Evolutionary conservation across 2,113 vertebrate genomes (phyloP), one percentile per base, ranked within the genome.

Genomic region (Solenodon paradoxus): DNA sequence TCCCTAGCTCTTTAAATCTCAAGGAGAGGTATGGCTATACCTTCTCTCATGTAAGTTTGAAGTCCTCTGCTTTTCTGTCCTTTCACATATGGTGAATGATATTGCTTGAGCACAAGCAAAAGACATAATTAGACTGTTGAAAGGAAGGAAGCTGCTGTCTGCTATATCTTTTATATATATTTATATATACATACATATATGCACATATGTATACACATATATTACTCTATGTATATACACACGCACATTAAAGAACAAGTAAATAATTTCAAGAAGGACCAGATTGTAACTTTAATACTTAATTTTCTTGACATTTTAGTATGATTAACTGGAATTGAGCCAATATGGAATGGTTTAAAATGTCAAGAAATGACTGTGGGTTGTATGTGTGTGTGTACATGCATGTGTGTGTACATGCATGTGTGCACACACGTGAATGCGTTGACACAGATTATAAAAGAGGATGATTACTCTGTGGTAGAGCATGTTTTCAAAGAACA

Each of bases 281-380:
- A 95, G 84, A 95, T 64, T 95, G 66, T 93, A 53, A 93, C 92
- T 87, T 92, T 88, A 94, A 85, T 92, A 69, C 49, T 97, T 88
- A 94, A 82, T 95, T 95, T 92, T 92, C 55, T 88, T 96, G 94
- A 96, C 84, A 96, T 96, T 97, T 97, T 94, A 95, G 85, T 90
- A 72, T 85, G 32, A 95, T 72, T 94, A 88, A 64, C 61, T 97
- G 95, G 81, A 91, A 81, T 61, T 35, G 55, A 84, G 68, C 84
- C 95, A 97, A 92, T 84, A 28, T 94, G 71, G 80, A 94, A 88
- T 94, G 51, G 79, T 68, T 97, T 96, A 85, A 96, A 97, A 96
- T 97, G 88, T 95, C 77, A 95, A 92, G 84, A 95, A 95, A 94
- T 96, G 69, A 30, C 38, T 96, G 75, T 88, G 78, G 49, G 45